Base-by-base conservation (phyloP, 2,888 invertebrate species). In the Caenorhabditis sp. region DNA sequence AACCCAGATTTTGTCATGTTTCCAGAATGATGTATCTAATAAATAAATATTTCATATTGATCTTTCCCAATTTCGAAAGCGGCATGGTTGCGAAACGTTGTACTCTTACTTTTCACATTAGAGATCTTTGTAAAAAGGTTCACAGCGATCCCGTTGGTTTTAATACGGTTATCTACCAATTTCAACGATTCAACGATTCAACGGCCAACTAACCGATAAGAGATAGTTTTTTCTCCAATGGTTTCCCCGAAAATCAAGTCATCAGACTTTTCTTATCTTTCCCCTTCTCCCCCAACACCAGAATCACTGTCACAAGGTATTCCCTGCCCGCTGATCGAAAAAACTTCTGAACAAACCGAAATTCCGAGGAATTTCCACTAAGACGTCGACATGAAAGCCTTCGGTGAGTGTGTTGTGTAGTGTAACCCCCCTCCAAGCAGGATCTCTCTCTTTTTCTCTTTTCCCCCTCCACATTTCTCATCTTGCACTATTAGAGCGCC, bases 191-290 rank as follows among this genome's bases (percentile, higher is more conserved):
- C n/a, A n/a, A n/a, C n/a, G n/a, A n/a, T n/a, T n/a, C n/a, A n/a
- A n/a, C n/a, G n/a, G n/a, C n/a, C n/a, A n/a, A n/a, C n/a, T n/a
- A n/a, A n/a, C n/a, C n/a, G n/a, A 32, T 6, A 32, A 32, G 32
- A 32, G 9, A 6, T 32, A 32, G 32, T 6, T 32, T 32, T 32
- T 32, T 32, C 9, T 32, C 32, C n/a, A n/a, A 32, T 40, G 11
- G 6, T 40, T 13, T 40, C 40, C 40, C 32, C 32, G 32, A 32
- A 6, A 32, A 32, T 4, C 18, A 50, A 50, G 50, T 50, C 50
- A 50, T 11, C 50, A 50, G 50, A 50, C 50, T 50, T 50, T 20
- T 18, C 18, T 50, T 22, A 50, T 20, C 50, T 6, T 50, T 50
- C 50, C 6, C 40, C 40, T 13, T 40, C n/a, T n/a, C n/a, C n/a